These are phyloP conservation scores for Pardosa pseudoannulata DNA, from an alignment of 2,888 invertebrate genomes.

Conservation along the genomic window DNA sequence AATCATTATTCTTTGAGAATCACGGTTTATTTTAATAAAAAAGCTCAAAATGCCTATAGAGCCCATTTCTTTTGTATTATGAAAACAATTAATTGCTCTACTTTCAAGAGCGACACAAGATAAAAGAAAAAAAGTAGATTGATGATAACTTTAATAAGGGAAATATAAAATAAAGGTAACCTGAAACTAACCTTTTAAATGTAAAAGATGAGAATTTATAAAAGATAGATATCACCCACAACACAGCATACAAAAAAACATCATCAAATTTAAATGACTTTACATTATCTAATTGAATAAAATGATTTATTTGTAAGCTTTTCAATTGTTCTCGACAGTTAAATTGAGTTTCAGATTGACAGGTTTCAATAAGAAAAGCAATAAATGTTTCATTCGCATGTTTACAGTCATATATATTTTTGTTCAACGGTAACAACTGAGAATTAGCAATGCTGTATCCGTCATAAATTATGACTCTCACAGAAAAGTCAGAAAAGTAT, in stretches of 20 bases:
- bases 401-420: background rate
- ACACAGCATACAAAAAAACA: background rate
- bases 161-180: too few species aligned
- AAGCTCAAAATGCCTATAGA: too few species aligned
- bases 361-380: background rate
- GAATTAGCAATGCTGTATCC: background rate
- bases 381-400: background rate
- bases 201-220: background rate
- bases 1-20: too few species aligned
- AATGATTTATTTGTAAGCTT: background rate
- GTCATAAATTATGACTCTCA: background rate
- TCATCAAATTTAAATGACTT: background rate
- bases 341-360: background rate
- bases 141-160: too few species aligned
- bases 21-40: too few species aligned
- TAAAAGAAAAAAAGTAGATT: too few species aligned
- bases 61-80: too few species aligned
- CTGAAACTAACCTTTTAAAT: constrained; percentile 1
- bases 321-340: background rate
- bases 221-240: background rate
- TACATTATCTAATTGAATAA: background rate
- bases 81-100: too few species aligned
- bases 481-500: background rate
- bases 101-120: too few species aligned
- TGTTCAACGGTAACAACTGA: background rate